Base-by-base conservation (phyloP, 2,113 vertebrate species). In the Paratilapia polleni region DNA sequence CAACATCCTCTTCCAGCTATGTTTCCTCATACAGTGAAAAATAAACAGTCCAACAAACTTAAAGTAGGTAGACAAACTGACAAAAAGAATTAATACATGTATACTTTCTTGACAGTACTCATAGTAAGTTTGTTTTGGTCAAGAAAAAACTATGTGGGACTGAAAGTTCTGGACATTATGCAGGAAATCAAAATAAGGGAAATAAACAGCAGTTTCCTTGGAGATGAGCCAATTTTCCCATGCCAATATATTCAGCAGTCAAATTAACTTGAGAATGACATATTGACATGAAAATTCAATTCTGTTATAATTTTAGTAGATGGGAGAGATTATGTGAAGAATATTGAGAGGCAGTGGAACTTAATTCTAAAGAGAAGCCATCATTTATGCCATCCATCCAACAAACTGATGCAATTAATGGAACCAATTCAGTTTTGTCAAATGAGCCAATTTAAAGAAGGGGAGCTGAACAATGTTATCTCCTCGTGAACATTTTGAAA, bases 31-130 rank as follows among this genome's bases (percentile, higher is more conserved):
- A 62, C 31, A 64, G 58, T 1, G n/a, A 76, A 70, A 89, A 81
- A 89, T 59, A 89, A 87, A 79, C 74, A 73, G 38, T 38, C 22
- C 70, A 78, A 86, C 63, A 66, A 84, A 70, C 70, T 31, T 81
- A 75, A 57, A 47, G 70, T 5, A 31, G 43, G 38, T 13, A 59
- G 47, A 81, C 57, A 80, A 52, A 49, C 54, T 47, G 78, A 52
- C 70, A 63, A 38, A 49, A 82, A 57, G 56, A 80, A 76, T 22
- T 56, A 12, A 64, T 36, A 58, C 20, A 26, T 59, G 11, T 28
- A 54, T 14, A 24, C 49, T 68, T 57, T 26, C 19, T 54, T 64
- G 8, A 75, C 38, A 43, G 13, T 6, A 22, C 24, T 77, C 0
- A 24, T 2, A 22, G 31, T 12, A 19, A 17, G 26, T 57, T 59